Conservation (phyloP, 2,888 invertebrate genomes). For the Nephrotoma guestfalica region DNA sequence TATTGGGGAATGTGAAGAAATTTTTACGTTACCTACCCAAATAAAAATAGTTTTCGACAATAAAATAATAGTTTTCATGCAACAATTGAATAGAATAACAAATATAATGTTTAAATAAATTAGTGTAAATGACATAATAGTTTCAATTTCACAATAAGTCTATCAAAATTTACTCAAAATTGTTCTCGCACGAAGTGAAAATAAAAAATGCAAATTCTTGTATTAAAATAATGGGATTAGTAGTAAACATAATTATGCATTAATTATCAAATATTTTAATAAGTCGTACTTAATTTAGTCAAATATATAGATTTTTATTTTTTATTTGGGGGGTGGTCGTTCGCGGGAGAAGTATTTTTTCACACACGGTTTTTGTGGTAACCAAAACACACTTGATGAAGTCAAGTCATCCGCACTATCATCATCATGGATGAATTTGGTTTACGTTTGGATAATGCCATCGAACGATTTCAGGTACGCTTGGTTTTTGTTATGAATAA, state of each 20-base stretch:
- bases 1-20: not conserved
- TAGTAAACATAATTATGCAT: not conserved
- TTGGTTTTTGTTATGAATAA: not conserved
- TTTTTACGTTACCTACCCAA: not conserved
- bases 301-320: not conserved
- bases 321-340: not conserved
- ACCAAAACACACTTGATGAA: not conserved
- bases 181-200: not conserved
- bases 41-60: not conserved
- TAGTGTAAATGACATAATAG: not conserved
- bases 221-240: not conserved
- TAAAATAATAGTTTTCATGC: not conserved
- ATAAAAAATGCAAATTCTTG: not conserved
- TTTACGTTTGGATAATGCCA: slow-evolving; percentile 1
- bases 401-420: not conserved
- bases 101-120: not conserved
- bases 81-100: not conserved
- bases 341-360: not conserved
- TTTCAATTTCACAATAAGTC: not conserved
- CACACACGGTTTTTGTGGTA: not conserved
- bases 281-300: not conserved
- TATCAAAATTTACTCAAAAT: not conserved
- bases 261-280: not conserved
- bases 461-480: not conserved
- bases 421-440: not conserved